phyloP scores from a whole-genome alignment of 2,113 vertebrate genomes.

The Phoenicopterus ruber region DNA sequence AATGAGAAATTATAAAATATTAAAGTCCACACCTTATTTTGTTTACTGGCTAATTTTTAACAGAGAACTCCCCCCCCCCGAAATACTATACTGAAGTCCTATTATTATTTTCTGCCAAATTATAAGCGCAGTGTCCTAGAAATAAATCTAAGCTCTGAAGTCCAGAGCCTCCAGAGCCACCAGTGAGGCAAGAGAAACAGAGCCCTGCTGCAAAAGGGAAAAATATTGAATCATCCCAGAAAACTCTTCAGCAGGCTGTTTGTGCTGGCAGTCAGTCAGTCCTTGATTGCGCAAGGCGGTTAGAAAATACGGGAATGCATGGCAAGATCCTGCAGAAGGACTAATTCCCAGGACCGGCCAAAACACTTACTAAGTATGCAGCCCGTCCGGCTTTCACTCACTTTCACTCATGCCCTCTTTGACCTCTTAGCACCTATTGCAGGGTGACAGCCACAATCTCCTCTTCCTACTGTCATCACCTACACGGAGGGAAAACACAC shows the following conservation, averaged over 20 bases:
- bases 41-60: not conserved
- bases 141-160: not conserved
- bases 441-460: not conserved
- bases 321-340: not conserved
- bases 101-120: not conserved
- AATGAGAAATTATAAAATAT: not conserved
- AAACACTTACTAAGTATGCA: not conserved
- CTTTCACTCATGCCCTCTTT: not conserved
- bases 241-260: not conserved
- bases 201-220: not conserved
- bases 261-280: conserved; percentile 10
- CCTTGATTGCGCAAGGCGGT: not conserved
- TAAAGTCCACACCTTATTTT: not conserved
- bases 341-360: not conserved
- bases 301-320: not conserved
- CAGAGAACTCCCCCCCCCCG: not conserved
- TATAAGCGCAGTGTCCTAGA: not conserved
- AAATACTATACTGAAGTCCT: not conserved
- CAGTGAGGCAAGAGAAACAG: not conserved
- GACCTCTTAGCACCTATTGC: not conserved
- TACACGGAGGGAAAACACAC: not conserved
- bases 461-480: not conserved
- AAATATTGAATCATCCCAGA: not conserved
- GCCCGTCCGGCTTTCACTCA: not conserved
- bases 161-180: not conserved